These are phyloP conservation scores for Saccostrea cuccullata DNA, from an alignment of 1,140 invertebrate genomes.

Conservation along the genomic window DNA sequence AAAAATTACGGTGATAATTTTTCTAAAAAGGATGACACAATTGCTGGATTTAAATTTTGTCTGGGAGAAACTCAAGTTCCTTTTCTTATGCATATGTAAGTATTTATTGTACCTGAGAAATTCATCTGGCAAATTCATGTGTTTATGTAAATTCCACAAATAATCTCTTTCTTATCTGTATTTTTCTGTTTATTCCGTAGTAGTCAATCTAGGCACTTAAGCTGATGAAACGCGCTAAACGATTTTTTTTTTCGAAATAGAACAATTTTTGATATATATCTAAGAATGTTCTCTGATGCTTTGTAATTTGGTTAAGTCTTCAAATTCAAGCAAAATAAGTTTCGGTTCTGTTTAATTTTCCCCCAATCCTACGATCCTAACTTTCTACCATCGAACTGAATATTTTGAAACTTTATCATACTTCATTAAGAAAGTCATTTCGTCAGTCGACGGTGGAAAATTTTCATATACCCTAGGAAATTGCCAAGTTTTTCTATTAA, in stretches of 20 bases:
- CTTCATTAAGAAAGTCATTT: background rate
- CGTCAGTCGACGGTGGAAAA: background rate
- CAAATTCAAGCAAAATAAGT: background rate
- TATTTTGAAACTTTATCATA: conserved; percentile 1
- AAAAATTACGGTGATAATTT: background rate
- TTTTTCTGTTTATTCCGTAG: background rate
- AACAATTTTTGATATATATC: conserved; percentile 11
- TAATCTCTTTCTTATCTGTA: conserved; percentile 12
- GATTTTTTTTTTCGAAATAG: conserved; percentile 17
- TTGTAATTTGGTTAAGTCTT: background rate
- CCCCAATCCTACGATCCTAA: background rate
- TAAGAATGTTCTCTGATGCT: background rate
- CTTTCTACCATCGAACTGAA: background rate
- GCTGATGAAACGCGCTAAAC: conserved; percentile 21
- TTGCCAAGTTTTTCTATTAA: background rate
- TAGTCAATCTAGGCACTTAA: conserved; percentile 17
- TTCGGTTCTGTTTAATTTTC: background rate
- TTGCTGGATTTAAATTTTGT: background rate
- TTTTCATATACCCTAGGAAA: background rate
- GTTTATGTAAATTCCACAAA: conserved; percentile 33
- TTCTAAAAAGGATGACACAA: background rate
- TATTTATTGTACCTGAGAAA: conserved; percentile 16
- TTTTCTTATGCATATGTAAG: conserved; percentile 7
- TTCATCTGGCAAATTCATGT: conserved; percentile 20
- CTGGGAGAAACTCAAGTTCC: background rate